Conservation (phyloP, 2,797 vertebrate genomes). For the Linurgus olivaceus region DNA sequence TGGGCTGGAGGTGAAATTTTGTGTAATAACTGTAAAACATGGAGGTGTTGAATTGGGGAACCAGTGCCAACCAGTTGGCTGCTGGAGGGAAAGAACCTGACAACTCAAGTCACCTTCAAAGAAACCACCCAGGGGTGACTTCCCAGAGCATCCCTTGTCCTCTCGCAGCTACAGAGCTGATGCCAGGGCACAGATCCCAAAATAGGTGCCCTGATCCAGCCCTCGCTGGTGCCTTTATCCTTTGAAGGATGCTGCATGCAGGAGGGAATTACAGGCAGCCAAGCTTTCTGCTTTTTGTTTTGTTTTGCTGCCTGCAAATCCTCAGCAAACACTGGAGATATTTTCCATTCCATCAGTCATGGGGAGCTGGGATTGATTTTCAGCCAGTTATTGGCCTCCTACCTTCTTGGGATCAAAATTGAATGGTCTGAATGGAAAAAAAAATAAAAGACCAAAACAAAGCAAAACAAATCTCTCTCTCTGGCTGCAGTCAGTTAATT, state of each 20-base stretch:
- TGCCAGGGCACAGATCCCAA: background rate
- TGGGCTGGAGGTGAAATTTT: background rate
- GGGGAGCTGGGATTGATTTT: constrained; percentile 18
- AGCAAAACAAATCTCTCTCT: constrained; percentile 20
- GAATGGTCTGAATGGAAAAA: background rate
- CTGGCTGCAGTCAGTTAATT: constrained; percentile 43
- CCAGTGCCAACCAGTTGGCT: background rate
- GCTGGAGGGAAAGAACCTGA: background rate
- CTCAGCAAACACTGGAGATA: background rate
- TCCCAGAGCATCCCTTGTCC: background rate
- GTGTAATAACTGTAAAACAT: background rate
- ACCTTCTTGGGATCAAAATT: constrained; percentile 52
- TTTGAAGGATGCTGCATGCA: background rate
- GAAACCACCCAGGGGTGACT: background rate
- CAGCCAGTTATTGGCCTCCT: constrained; percentile 62
- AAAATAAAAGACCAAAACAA: constrained; percentile 17
- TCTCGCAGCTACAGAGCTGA: background rate
- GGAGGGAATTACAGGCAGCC: constrained; percentile 29
- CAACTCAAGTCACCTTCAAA: background rate
- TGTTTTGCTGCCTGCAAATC: background rate
- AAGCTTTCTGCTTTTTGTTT: background rate
- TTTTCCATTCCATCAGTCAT: constrained; percentile 15
- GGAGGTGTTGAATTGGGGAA: background rate
- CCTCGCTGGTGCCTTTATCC: background rate
- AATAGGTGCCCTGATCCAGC: background rate